Percentiles rank a stretch among this genome's conserved stretches.
phyloP scores from a whole-genome alignment of 1,140 invertebrate genomes.

The Pygmarrhopalites habei region DNA sequence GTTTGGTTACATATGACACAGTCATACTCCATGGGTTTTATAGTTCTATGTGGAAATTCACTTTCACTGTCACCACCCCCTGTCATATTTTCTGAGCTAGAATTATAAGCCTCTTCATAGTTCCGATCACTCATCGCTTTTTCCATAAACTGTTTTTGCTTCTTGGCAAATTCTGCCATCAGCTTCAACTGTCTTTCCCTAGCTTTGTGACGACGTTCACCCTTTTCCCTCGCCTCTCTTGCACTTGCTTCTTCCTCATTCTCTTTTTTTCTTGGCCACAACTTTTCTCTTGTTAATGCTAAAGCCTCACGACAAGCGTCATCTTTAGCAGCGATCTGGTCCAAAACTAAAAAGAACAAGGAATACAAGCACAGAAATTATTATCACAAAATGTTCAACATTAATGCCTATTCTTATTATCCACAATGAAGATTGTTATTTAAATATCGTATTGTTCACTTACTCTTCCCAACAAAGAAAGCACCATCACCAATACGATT shows the following conservation, averaged over 20 bases:
- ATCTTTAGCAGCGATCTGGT: slow-evolving; percentile 64
- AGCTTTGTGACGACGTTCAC: slow-evolving; percentile 71
- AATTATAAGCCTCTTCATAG: slow-evolving; percentile 17
- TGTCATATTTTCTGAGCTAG: slow-evolving; percentile 3
- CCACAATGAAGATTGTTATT: too few species aligned
- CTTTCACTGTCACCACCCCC: background rate
- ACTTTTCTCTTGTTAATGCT: slow-evolving; percentile 56
- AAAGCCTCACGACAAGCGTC: slow-evolving; percentile 56
- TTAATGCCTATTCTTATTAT: too few species aligned
- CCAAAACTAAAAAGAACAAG: too few species aligned
- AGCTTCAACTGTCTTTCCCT: slow-evolving; percentile 82
- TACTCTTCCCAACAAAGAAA: slow-evolving; percentile 74
- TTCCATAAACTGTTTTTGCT: slow-evolving; percentile 86
- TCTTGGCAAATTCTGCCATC: slow-evolving; percentile 85
- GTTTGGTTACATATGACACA: slow-evolving; percentile 94
- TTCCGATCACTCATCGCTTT: slow-evolving; percentile 53
- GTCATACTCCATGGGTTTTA: slow-evolving; percentile 69
- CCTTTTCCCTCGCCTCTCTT: slow-evolving; percentile 64
- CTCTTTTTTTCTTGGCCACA: slow-evolving; percentile 69
- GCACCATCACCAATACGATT: slow-evolving; percentile 76
- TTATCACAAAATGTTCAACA: too few species aligned
- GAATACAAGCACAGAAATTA: too few species aligned
- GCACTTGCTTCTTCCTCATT: slow-evolving; percentile 64
- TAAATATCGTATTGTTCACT: too few species aligned
- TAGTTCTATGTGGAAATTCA: slow-evolving; percentile 42